Evolutionary conservation across 2,797 vertebrate genomes (phyloP).

Genomic region (Pyrocephalus nanus): DNA sequence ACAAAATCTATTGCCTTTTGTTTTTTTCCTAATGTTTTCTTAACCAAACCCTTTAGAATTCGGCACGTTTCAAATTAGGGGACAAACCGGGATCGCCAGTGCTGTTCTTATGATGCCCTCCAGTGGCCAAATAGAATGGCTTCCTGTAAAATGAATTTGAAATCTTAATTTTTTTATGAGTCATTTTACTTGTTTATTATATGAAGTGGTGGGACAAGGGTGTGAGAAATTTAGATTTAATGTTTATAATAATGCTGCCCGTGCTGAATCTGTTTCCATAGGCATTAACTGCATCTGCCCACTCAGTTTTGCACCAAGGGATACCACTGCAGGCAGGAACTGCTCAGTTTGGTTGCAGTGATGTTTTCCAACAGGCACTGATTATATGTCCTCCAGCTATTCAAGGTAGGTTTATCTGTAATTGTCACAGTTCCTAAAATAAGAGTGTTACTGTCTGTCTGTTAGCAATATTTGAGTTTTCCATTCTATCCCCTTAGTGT

Average conservation of each 20-base stretch:
- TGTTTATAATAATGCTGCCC: background rate
- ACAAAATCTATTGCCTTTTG: background rate
- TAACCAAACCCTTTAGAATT: background rate
- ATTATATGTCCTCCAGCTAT: conserved; percentile 94
- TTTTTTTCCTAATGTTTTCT: background rate
- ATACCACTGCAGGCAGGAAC: conserved; percentile 92
- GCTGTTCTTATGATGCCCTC: conserved; percentile 52
- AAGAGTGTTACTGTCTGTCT: background rate
- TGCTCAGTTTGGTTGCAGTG: conserved; percentile 92
- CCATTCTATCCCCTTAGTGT: background rate
- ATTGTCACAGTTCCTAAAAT: background rate
- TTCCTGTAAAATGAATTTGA: background rate
- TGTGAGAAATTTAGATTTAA: background rate
- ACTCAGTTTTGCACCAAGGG: conserved; percentile 91
- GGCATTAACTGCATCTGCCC: conserved; percentile 88
- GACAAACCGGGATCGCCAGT: background rate
- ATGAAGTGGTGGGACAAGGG: background rate
- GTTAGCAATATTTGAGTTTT: background rate
- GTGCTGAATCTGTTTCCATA: conserved; percentile 56
- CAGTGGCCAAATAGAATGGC: background rate
- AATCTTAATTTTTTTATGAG: background rate
- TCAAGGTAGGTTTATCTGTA: conserved; percentile 84
- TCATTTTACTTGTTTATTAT: background rate
- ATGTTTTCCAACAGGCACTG: conserved; percentile 95
- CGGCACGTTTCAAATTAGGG: background rate